These are phyloP conservation scores for Apostichopus californicus DNA, from an alignment of 35 echinoderm and acorn worm species.

Conservation along the genomic window DNA sequence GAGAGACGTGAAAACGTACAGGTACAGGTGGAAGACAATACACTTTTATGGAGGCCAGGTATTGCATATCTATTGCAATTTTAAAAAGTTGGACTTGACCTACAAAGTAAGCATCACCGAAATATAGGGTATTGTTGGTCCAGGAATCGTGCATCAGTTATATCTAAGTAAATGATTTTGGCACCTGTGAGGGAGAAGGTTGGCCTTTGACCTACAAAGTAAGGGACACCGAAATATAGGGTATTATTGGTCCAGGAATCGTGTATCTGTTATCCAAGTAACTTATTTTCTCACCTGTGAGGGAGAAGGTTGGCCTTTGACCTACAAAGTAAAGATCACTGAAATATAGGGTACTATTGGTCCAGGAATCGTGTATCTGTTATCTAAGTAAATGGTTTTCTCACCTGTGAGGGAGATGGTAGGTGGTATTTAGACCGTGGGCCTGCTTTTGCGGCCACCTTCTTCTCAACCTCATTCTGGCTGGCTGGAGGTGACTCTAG, in stretches of 20 bases:
- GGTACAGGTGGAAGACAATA: neutral
- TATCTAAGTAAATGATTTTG: neutral
- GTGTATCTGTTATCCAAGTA: neutral
- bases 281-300: slow-evolving; percentile 54
- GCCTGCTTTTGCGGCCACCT: neutral
- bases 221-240: too few species aligned
- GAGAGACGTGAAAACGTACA: neutral
- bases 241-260: too few species aligned
- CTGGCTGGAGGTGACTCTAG: slow-evolving; percentile 40
- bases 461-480: neutral
- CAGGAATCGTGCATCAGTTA: too few species aligned
- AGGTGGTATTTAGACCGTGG: slow-evolving; percentile 32
- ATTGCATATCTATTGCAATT: too few species aligned
- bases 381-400: neutral
- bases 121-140: too few species aligned
- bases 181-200: slow-evolving; percentile 77
- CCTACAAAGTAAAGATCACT: too few species aligned
- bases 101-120: too few species aligned
- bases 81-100: neutral
- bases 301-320: slow-evolving; percentile 57
- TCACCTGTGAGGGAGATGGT: slow-evolving; percentile 76
- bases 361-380: too few species aligned
- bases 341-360: too few species aligned
- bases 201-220: neutral
- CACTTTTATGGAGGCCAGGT: too few species aligned